A percentile compares a stretch with the other conserved stretches of the same genome.
These are phyloP conservation scores for Entomobrya proxima DNA, from an alignment of 2,888 invertebrate species.

Conservation along the genomic window DNA sequence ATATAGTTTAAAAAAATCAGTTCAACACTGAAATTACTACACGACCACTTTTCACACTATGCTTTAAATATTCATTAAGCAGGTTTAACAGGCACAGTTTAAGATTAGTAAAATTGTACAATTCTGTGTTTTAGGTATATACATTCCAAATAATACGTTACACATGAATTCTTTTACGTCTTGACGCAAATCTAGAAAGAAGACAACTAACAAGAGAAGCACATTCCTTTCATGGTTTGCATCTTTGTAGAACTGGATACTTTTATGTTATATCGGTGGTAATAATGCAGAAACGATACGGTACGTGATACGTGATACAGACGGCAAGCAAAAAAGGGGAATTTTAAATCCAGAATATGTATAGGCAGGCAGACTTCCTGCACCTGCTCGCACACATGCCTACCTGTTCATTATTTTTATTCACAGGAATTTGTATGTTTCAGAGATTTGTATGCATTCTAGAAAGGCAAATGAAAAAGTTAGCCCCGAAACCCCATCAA, in stretches of 20 bases:
- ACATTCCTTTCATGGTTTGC: conserved; percentile 11
- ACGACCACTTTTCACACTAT: too few relatives aligned
- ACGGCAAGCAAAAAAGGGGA: not conserved
- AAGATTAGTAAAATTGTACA: too few relatives aligned
- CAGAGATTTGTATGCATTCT: not conserved
- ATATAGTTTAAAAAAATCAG: too few relatives aligned
- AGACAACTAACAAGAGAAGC: too few relatives aligned
- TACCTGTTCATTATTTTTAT: conserved; percentile 57
- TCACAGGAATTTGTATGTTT: conserved; percentile 10
- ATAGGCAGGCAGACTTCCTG: conserved; percentile 53
- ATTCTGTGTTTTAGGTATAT: too few relatives aligned
- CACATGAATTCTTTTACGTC: not conserved
- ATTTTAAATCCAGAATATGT: not conserved
- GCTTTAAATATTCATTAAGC: too few relatives aligned
- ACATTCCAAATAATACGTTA: too few relatives aligned
- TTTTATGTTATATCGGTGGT: not conserved
- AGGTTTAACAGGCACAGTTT: too few relatives aligned
- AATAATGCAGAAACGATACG: conserved; percentile 2
- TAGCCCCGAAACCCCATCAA: too few relatives aligned
- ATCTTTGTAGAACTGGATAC: not conserved
- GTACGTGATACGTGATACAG: not conserved
- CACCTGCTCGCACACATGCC: conserved; percentile 53
- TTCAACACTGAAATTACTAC: too few relatives aligned
- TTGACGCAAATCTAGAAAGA: too few relatives aligned
- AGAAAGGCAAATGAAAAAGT: not conserved